Conservation (phyloP, 1,140 invertebrate genomes). For the Tetramorium parvispinum region DNA sequence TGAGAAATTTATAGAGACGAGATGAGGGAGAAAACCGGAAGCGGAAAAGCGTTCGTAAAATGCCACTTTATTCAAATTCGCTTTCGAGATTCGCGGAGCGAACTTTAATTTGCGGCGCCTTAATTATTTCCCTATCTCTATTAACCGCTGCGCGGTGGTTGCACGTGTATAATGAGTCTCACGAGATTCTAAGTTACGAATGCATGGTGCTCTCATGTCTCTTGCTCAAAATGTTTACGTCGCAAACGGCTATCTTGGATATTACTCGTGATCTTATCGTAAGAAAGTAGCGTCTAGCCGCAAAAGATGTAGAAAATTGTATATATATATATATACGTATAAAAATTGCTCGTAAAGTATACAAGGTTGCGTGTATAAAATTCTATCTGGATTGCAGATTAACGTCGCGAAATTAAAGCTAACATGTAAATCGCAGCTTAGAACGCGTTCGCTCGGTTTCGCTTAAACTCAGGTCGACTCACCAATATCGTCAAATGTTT, state of each 20-base stretch:
- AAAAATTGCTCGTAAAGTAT: neutral
- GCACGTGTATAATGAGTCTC: constrained; percentile 34
- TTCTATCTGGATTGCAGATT: neutral
- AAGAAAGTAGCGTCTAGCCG: neutral
- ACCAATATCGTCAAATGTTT: constrained; percentile 38
- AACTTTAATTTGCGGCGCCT: constrained; percentile 54
- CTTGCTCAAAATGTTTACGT: constrained; percentile 35
- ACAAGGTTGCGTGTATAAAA: neutral
- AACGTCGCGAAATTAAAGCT: constrained; percentile 26
- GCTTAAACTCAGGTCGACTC: neutral
- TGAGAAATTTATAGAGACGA: constrained; percentile 11
- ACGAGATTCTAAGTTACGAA: constrained; percentile 34
- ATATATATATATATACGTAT: neutral
- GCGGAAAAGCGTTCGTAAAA: constrained; percentile 22
- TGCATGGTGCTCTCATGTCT: constrained; percentile 31
- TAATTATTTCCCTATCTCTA: constrained; percentile 61
- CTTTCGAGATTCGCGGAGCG: constrained; percentile 12
- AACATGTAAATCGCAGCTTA: neutral
- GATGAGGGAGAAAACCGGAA: neutral
- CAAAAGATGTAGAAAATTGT: neutral
- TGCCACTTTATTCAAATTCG: constrained; percentile 38
- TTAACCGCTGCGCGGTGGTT: constrained; percentile 15
- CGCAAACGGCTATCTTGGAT: neutral
- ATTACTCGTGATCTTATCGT: constrained; percentile 25
- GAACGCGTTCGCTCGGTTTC: neutral